Evolutionary conservation across 2,113 vertebrate genomes (phyloP).

Genomic region (Oxygymnocypris stewartii): DNA sequence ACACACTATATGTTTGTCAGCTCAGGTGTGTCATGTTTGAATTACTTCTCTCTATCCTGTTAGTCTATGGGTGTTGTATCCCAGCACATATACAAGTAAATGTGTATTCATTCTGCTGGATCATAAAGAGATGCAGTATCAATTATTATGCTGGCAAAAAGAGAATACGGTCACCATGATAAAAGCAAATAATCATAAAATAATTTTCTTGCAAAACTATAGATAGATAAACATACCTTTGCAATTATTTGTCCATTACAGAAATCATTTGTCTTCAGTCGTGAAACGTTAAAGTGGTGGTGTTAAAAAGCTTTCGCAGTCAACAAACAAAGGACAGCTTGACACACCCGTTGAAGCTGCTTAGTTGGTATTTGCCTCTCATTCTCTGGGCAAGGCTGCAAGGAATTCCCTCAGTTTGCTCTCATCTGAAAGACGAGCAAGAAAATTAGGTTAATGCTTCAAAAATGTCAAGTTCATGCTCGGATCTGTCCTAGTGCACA

Average conservation of each 20-base stretch:
- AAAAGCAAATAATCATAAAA: conserved; percentile 30
- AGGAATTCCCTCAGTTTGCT: background rate
- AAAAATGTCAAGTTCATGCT: conserved; percentile 16
- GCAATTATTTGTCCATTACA: conserved; percentile 17
- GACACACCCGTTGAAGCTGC: background rate
- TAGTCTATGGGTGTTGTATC: conserved; percentile 44
- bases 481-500: background rate
- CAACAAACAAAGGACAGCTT: conserved; percentile 35
- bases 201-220: conserved; percentile 2
- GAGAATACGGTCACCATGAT: conserved; percentile 15
- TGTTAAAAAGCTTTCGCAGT: conserved; percentile 45
- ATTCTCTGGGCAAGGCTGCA: background rate
- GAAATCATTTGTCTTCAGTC: conserved; percentile 11
- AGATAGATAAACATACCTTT: conserved; percentile 16
- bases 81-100: conserved; percentile 9
- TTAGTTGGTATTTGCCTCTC: conserved; percentile 19
- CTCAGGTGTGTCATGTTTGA: conserved; percentile 55
- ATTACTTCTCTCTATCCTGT: conserved; percentile 40
- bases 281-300: background rate
- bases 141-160: conserved; percentile 24
- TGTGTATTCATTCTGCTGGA: conserved; percentile 21
- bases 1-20: conserved; percentile 34
- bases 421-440: background rate
- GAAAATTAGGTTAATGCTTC: background rate
- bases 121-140: conserved; percentile 22